These are phyloP conservation scores for Mythimna ferrago DNA, from an alignment of 2,888 invertebrate species.

Conservation along the genomic window DNA sequence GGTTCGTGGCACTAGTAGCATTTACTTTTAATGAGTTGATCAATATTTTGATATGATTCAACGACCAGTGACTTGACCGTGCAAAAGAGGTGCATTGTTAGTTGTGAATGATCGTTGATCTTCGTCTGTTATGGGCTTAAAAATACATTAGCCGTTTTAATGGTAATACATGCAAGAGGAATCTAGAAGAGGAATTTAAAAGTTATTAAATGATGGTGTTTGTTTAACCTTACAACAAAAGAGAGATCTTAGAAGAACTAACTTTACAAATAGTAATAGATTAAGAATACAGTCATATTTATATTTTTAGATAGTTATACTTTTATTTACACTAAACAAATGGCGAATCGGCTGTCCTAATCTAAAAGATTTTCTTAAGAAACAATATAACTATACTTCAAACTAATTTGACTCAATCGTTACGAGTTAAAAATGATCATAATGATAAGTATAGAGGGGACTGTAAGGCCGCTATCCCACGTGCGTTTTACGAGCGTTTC, in stretches of 20 bases:
- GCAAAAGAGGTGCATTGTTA: constrained; percentile 24
- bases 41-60: neutral
- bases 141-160: neutral
- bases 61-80: neutral
- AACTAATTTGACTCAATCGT: constrained; percentile 13
- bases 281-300: neutral
- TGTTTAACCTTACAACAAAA: constrained; percentile 3
- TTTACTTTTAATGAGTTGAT: neutral
- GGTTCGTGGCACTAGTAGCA: neutral
- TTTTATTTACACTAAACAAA: constrained; percentile 25
- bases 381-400: neutral
- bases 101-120: constrained; percentile 29
- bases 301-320: neutral
- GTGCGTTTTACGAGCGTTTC: too few relatives aligned
- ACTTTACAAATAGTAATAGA: neutral
- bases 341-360: neutral
- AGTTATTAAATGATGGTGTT: constrained; percentile 11
- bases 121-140: neutral
- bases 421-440: neutral
- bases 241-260: neutral
- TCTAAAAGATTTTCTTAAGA: neutral
- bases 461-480: neutral
- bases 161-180: constrained; percentile 17
- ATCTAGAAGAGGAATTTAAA: constrained; percentile 54
- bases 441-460: neutral